phyloP scores from a whole-genome alignment of 2,797 vertebrate species.

The Phrynocephalus vlangalii region DNA sequence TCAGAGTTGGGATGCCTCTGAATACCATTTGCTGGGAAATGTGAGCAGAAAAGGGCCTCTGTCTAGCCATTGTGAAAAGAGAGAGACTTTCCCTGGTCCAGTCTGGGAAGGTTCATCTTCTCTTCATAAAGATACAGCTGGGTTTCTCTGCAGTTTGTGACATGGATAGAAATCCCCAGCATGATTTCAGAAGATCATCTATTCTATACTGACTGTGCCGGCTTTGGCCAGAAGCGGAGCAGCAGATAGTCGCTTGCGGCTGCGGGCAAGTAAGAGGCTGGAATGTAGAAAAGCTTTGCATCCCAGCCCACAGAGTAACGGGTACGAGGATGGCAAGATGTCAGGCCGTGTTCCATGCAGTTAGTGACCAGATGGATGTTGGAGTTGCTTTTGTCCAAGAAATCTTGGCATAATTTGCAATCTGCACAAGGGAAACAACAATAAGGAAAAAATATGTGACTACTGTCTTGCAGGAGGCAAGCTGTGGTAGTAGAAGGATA shows the following conservation, averaged over 20 bases:
- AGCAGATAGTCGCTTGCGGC: conserved; percentile 78
- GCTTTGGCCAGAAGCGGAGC: conserved; percentile 31
- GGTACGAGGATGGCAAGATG: conserved; percentile 80
- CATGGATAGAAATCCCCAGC: background rate
- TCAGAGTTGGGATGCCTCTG: background rate
- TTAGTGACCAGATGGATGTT: conserved; percentile 82
- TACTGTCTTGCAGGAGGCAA: background rate
- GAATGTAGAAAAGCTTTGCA: conserved; percentile 87
- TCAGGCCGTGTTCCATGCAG: conserved; percentile 88
- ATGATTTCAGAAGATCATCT: background rate
- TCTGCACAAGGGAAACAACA: background rate
- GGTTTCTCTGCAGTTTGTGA: background rate
- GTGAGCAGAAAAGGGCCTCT: background rate
- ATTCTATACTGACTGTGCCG: conserved; percentile 36
- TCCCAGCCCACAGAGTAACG: conserved; percentile 90
- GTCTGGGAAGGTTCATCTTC: background rate
- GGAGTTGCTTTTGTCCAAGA: accelerated
- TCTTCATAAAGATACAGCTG: background rate
- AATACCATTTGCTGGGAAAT: background rate
- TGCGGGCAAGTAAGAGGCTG: conserved; percentile 86
- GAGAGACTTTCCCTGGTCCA: no score
- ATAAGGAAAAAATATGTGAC: background rate
- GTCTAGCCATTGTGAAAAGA: no score
- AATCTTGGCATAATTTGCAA: no score
- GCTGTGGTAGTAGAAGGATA: no score